phyloP scores from a whole-genome alignment of 2,888 invertebrate species.

The Caenorhabditis sp. region DNA sequence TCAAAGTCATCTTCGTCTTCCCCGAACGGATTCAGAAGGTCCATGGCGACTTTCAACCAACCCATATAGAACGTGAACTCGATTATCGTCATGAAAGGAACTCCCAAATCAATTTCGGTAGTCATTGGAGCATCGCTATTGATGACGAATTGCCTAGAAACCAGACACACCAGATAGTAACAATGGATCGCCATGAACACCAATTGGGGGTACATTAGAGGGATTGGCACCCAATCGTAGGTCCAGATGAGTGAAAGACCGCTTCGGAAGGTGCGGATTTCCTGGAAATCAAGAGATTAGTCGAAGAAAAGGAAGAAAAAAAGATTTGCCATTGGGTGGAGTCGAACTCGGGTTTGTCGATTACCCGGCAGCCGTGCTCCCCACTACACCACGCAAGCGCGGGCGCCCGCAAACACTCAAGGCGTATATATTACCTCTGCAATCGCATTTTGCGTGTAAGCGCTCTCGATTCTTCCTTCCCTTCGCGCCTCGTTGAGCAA shows the following conservation, averaged over 20 bases:
- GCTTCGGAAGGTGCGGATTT: slow-evolving; percentile 65
- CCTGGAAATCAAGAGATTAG: slow-evolving; percentile 55
- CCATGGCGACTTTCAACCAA: slow-evolving; percentile 72
- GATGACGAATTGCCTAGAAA: slow-evolving; percentile 72
- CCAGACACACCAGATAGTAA: slow-evolving; percentile 77
- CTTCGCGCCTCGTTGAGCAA: slow-evolving; percentile 68
- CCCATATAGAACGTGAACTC: slow-evolving; percentile 72
- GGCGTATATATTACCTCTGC: slow-evolving; percentile 53
- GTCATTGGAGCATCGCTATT: slow-evolving; percentile 60
- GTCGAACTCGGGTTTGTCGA: slow-evolving; percentile 77
- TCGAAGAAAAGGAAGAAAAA: no score
- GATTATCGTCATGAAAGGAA: slow-evolving; percentile 70
- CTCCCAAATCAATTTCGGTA: slow-evolving; percentile 67
- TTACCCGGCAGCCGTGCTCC: slow-evolving; percentile 26
- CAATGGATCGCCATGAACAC: slow-evolving; percentile 77
- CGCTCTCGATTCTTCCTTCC: slow-evolving; percentile 65
- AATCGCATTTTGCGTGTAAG: slow-evolving; percentile 64
- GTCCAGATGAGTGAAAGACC: slow-evolving; percentile 69
- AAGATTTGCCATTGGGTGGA: slow-evolving; percentile 78
- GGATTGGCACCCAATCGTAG: slow-evolving; percentile 76
- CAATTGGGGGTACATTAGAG: slow-evolving; percentile 78
- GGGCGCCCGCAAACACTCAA: background rate
- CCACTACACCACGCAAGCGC: slow-evolving; percentile 29
- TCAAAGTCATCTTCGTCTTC: slow-evolving; percentile 73
- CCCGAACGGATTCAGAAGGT: slow-evolving; percentile 70